These are phyloP conservation scores for Spinus olivaceus DNA, from an alignment of 2,797 vertebrate genomes.

Conservation along the genomic window DNA sequence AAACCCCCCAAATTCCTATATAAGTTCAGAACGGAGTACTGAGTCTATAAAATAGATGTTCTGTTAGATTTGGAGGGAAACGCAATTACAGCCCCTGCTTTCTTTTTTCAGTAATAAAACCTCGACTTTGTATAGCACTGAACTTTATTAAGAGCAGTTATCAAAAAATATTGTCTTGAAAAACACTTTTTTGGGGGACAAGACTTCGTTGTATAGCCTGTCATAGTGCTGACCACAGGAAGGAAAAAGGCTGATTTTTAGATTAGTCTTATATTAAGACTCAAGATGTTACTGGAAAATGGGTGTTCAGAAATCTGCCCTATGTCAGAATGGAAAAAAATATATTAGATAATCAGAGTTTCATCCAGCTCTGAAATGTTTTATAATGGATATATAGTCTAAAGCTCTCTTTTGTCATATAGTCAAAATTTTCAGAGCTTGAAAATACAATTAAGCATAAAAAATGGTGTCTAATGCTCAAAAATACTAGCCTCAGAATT, in stretches of 20 bases:
- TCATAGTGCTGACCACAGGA: not conserved
- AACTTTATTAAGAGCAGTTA: not conserved
- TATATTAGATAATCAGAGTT: not conserved
- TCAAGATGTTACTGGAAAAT: not conserved
- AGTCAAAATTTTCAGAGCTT: constrained; percentile 26
- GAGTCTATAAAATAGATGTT: not conserved
- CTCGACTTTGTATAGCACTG: not conserved
- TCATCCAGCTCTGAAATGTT: not conserved
- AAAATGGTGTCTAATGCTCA: not conserved
- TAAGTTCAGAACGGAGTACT: not conserved
- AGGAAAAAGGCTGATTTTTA: not conserved
- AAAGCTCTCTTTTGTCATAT: not conserved
- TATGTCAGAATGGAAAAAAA: not conserved
- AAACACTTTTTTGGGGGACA: not conserved
- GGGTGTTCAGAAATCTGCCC: not conserved
- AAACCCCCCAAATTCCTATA: not conserved
- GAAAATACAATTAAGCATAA: constrained; percentile 22
- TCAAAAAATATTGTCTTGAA: not conserved
- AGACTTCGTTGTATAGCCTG: not conserved
- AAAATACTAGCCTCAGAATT: not conserved
- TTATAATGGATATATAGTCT: not conserved
- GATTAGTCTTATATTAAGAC: not conserved
- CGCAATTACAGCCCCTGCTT: not conserved
- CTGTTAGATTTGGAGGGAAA: not conserved
- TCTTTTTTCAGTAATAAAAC: not conserved